phyloP scores from a whole-genome alignment of 1,140 invertebrate genomes.

The Brachionus manjavacas region DNA sequence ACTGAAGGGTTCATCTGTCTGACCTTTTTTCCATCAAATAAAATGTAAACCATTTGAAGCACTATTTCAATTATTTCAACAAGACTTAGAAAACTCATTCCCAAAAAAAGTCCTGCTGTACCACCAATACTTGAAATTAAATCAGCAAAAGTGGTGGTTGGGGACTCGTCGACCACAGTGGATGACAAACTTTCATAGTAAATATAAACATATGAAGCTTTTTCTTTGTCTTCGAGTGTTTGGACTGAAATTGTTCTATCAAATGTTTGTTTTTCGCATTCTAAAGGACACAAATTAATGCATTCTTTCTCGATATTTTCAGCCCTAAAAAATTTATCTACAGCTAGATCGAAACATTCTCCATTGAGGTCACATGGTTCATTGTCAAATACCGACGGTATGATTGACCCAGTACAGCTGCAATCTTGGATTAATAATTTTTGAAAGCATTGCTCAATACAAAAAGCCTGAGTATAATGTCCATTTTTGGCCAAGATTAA shows the following conservation, averaged over 20 bases:
- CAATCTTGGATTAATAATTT: not conserved
- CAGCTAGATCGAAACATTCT: not conserved
- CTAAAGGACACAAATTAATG: not conserved
- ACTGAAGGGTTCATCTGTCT: too few species aligned
- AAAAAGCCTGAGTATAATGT: not conserved
- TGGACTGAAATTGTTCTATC: not conserved
- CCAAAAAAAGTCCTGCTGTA: not conserved
- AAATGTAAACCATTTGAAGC: not conserved
- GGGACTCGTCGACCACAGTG: not conserved
- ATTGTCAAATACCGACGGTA: not conserved
- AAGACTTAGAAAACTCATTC: not conserved
- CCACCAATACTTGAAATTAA: constrained; percentile 1
- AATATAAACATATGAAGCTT: not conserved
- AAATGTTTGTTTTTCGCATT: not conserved
- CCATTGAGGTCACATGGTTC: not conserved
- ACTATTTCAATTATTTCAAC: not conserved
- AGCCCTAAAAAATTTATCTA: not conserved
- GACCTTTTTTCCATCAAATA: not conserved
- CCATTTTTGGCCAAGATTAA: not conserved
- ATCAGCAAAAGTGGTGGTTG: not conserved
- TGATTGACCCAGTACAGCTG: not conserved
- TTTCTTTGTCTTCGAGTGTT: not conserved
- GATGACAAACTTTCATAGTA: not conserved
- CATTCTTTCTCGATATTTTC: not conserved
- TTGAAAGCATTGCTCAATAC: not conserved